Evolutionary conservation across 1,140 invertebrate genomes (phyloP).

Genomic region (Caerostris extrusa): DNA sequence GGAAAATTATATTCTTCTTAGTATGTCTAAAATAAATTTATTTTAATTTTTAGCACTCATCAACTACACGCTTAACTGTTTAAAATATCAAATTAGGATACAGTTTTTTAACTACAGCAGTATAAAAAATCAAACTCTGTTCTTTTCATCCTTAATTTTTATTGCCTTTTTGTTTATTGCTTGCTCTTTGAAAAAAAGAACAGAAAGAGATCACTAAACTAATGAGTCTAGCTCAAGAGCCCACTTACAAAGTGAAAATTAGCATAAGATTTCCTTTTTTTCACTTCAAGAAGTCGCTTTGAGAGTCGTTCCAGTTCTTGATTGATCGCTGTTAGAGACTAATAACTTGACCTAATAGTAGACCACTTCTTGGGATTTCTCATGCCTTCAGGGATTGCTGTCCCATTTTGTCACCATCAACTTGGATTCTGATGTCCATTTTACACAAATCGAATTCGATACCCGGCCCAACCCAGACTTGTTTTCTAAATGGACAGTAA

Average conservation of each 20-base stretch:
- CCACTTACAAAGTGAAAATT: slow-evolving; percentile 15
- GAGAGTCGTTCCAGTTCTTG: not conserved
- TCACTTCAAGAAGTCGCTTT: not conserved
- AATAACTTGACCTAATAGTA: not conserved
- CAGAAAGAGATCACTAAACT: no score
- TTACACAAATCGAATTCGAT: not conserved
- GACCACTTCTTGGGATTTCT: not conserved
- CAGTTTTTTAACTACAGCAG: no score
- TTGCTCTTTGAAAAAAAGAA: no score
- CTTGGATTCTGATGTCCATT: not conserved
- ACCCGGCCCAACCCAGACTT: slow-evolving; percentile 6
- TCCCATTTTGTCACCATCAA: slow-evolving; percentile 1
- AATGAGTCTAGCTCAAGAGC: not conserved
- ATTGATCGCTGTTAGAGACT: not conserved
- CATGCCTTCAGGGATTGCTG: not conserved
- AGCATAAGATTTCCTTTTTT: slow-evolving; percentile 24
- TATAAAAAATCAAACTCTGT: no score
- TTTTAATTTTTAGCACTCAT: no score
- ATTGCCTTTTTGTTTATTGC: no score
- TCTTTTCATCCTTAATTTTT: no score
- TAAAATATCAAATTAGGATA: no score
- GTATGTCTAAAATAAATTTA: no score
- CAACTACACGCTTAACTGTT: no score
- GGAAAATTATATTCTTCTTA: no score
- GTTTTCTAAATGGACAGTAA: slow-evolving; percentile 7